Evolutionary conservation across 1,140 invertebrate species (phyloP).

Genomic region (Drosophila lacertosa): DNA sequence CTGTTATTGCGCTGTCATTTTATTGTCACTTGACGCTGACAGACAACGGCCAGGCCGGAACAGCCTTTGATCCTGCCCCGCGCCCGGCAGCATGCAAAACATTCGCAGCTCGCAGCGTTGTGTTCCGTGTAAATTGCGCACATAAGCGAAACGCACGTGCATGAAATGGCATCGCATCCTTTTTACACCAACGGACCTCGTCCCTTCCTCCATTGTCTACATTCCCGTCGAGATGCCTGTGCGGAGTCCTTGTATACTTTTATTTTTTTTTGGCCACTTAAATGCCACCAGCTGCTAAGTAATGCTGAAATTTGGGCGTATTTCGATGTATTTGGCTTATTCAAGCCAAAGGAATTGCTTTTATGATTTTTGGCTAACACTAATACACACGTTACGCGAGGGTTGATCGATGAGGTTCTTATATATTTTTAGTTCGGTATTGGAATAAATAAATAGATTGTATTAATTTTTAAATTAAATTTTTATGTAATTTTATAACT

Average conservation of each 20-base stretch:
- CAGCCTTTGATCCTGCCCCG: constrained; percentile 59
- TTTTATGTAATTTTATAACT: no score
- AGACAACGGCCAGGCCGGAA: background rate
- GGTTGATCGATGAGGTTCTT: no score
- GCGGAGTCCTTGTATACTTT: background rate
- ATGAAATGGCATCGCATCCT: constrained; percentile 53
- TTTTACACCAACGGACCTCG: constrained; percentile 26
- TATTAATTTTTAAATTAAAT: no score
- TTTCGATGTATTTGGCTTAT: no score
- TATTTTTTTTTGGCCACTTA: background rate
- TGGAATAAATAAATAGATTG: no score
- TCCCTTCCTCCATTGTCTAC: constrained; percentile 6
- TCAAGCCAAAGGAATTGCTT: no score
- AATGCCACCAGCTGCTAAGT: no score
- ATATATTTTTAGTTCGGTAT: no score
- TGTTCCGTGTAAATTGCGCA: constrained; percentile 27
- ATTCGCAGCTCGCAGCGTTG: constrained; percentile 44
- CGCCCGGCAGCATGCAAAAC: constrained; percentile 57
- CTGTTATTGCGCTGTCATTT: constrained; percentile 74
- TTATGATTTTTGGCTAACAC: no score
- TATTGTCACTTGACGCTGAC: constrained; percentile 49
- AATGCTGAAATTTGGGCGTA: no score
- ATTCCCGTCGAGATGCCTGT: constrained; percentile 2
- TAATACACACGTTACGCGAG: no score
- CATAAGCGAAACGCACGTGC: constrained; percentile 56